These are phyloP conservation scores for Aptenodytes forsteri DNA, from an alignment of 2,113 vertebrate genomes.

Conservation along the genomic window DNA sequence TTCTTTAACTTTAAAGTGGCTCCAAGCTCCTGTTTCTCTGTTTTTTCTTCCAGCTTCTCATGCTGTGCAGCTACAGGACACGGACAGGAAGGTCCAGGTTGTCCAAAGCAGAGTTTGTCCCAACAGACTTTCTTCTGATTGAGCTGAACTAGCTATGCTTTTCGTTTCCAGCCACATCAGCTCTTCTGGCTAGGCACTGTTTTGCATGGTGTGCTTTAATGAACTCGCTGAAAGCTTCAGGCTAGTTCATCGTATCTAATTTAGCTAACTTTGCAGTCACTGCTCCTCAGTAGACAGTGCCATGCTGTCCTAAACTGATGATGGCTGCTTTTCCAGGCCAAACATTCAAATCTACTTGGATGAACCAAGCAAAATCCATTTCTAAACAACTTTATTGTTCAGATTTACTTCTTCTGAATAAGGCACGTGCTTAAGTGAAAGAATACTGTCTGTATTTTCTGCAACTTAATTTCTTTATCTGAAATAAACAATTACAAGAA, in stretches of 20 bases:
- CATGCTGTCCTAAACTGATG: background rate
- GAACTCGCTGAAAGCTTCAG: background rate
- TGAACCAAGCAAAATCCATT: background rate
- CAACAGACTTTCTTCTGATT: background rate
- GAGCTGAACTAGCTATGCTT: background rate
- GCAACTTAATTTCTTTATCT: background rate
- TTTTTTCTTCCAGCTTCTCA: background rate
- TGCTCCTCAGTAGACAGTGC: background rate
- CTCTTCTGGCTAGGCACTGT: background rate
- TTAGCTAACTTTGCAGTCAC: background rate
- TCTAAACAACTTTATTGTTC: background rate
- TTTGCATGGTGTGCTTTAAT: background rate
- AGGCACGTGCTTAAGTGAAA: background rate
- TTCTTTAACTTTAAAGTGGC: background rate
- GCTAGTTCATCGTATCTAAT: background rate
- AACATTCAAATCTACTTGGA: background rate
- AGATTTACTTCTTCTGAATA: background rate
- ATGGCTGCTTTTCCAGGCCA: background rate
- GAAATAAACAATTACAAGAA: background rate
- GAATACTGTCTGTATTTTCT: background rate
- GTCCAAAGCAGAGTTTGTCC: background rate
- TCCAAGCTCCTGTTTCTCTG: background rate
- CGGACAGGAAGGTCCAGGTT: background rate
- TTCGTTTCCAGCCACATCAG: background rate
- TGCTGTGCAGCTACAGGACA: background rate